Percentiles rank a stretch among this genome's conserved stretches.
Conservation (phyloP, 1,140 invertebrate genomes). For the Sitophilus oryzae region DNA sequence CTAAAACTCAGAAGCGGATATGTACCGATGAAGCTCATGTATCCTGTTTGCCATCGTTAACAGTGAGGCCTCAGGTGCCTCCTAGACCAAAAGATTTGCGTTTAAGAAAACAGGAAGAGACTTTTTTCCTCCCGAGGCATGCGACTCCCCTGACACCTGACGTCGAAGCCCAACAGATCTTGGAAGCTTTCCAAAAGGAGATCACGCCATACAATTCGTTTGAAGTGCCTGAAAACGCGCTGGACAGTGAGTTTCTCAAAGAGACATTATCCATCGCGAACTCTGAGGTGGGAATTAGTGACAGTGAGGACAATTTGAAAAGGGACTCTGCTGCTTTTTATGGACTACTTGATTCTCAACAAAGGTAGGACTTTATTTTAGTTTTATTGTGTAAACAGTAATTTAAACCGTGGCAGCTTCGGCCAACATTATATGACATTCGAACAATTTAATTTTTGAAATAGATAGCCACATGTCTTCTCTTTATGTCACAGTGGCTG, state of each 20-base stretch:
- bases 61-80: not conserved
- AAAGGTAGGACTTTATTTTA: no score
- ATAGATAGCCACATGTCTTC: no score
- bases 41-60: not conserved
- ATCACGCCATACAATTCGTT: conserved; percentile 31
- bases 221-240: conserved; percentile 19
- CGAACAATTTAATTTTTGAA: no score
- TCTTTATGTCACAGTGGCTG: no score
- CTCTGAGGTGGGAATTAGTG: conserved; percentile 9
- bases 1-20: not conserved
- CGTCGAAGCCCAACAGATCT: conserved; percentile 28
- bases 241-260: conserved; percentile 31
- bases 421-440: no score
- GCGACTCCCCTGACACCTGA: conserved; percentile 22
- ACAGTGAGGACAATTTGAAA: not conserved
- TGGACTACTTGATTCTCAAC: no score
- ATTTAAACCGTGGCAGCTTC: no score
- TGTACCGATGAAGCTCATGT: not conserved
- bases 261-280: conserved; percentile 19
- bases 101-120: not conserved
- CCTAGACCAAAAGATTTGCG: conserved; percentile 15
- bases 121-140: not conserved
- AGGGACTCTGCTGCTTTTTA: not conserved
- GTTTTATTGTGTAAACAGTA: no score
- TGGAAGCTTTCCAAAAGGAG: conserved; percentile 26